phyloP scores from a whole-genome alignment of 2,888 invertebrate genomes.

The Lithophane socia region DNA sequence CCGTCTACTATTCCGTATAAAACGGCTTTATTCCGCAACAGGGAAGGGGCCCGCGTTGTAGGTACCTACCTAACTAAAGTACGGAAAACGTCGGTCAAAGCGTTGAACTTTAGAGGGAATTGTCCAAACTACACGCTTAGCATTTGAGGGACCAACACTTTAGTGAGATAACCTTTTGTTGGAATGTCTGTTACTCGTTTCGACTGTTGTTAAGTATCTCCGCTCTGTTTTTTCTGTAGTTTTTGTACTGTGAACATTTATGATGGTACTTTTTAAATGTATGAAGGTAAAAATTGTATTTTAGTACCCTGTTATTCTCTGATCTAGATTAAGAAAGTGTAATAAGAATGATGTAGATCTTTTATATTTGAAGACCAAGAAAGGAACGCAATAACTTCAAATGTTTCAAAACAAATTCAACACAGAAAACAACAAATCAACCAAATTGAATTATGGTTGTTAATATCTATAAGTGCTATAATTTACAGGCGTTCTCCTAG shows the following conservation, averaged over 20 bases:
- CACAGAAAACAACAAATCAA: background rate
- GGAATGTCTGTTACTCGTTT: conserved; percentile 69
- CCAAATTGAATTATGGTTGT: conserved; percentile 23
- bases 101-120: conserved; percentile 76
- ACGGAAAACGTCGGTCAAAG: conserved; percentile 74
- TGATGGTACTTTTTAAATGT: conserved; percentile 9
- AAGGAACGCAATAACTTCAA: background rate
- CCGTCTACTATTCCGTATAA: conserved; percentile 66
- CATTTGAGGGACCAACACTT: conserved; percentile 71
- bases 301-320: background rate
- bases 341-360: background rate
- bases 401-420: conserved; percentile 6
- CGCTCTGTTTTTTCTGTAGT: conserved; percentile 22
- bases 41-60: conserved; percentile 71
- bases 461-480: conserved; percentile 46
- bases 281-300: background rate
- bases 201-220: conserved; percentile 53
- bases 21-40: conserved; percentile 73
- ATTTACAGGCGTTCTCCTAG: conserved; percentile 43
- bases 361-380: background rate
- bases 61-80: conserved; percentile 71
- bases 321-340: conserved; percentile 2
- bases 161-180: conserved; percentile 71
- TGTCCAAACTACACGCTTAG: conserved; percentile 72
- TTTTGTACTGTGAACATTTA: conserved; percentile 9